Base-by-base conservation (phyloP, 2,797 vertebrate genomes). In the Heteromormyrus szaboi region DNA sequence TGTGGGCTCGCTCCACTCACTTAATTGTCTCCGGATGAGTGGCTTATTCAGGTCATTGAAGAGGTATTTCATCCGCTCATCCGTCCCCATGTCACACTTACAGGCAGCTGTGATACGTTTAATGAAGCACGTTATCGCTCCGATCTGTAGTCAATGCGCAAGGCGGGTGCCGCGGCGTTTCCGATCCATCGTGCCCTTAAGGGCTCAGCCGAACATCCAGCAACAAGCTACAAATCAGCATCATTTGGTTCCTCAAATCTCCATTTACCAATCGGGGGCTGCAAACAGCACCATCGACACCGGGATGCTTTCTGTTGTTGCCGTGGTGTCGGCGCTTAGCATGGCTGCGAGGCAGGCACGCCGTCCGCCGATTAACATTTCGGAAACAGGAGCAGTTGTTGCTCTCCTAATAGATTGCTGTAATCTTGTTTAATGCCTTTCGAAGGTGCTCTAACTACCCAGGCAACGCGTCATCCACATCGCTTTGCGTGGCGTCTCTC, bases 361-460 rank as follows among this genome's bases (percentile, higher is more conserved):
- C 53, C 14, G 14, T 85, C 83, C 46, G 25, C 9, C 68, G 54
- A 72, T 86, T 85, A 89, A 50, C 83, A 53, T 86, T 41, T 89
- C 84, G 53, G 48, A 53, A 48, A 17, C 29, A 41, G 51, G 3
- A 44, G 29, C 51, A 62, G 53, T 37, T 33, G 53, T 56, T 37
- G 54, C 56, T 51, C 11, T 50, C 25, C 14, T 37, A 29, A 53
- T 25, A 65, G 59, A 59, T 14, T 25, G 44, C 62, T 76, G 46
- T 53, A 54, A 86, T 89, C 83, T 83, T 37, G 25, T 89, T 85
- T 89, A 14, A 62, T 65, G 81, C 81, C 44, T 5, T 7, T 48
- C 1, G 4, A 37, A 25, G 41, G 48, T 41, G 17, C 59, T 48
- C 17, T 76, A 33, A 79, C 44, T 86, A 62, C 19, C 56, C 62